Evolutionary conservation across 1,140 invertebrate genomes (phyloP), one percentile per base, ranked within the genome.

Genomic region (Lethrus apterus): DNA sequence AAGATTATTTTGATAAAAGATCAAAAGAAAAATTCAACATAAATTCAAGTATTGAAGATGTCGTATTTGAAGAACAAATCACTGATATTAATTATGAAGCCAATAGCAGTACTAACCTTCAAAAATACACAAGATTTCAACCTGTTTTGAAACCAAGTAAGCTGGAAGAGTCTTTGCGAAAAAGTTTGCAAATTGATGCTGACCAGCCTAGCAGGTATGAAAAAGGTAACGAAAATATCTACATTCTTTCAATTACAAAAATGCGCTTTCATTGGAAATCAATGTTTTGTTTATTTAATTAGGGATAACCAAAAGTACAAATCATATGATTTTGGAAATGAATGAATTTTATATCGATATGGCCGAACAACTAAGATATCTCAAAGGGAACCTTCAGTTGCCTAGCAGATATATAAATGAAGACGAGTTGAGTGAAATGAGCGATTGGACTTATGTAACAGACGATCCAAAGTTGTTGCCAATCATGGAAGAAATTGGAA

Each of bases 331-430:
- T 21, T 17, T 42, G 21, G 40, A 42, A 29, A 42, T 42, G 23
- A 42, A 42, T 10, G 40, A 42, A n/a, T 42, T 42, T 17, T 42
- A 26, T 20, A 21, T 32, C 35, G 23, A 47, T 18, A 47, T 47
- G 26, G 45, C 45, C 8, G 13, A 35, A 36, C 17, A 46, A 33
- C 20, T 38, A 4, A 11, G 17, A 31, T 29, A 47, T 15, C 32
- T 47, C 1, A 47, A 42, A 42, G 17, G 40, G n/a, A 29, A 17
- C 14, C 19, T 42, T 21, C 8, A 38, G 20, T n/a, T n/a, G 19
- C 24, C 18, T 18, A n/a, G 9, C 2, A 17, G 24, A 38, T 2
- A 21, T 13, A 21, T 18, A 38, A 11, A 21, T n/a, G 18, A 11
- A 11, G 1, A n/a, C n/a, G n/a, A n/a, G n/a, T n/a, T n/a, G n/a